These are phyloP conservation scores for Fragum sueziense DNA, from an alignment of 2,888 invertebrate species.

Conservation along the genomic window DNA sequence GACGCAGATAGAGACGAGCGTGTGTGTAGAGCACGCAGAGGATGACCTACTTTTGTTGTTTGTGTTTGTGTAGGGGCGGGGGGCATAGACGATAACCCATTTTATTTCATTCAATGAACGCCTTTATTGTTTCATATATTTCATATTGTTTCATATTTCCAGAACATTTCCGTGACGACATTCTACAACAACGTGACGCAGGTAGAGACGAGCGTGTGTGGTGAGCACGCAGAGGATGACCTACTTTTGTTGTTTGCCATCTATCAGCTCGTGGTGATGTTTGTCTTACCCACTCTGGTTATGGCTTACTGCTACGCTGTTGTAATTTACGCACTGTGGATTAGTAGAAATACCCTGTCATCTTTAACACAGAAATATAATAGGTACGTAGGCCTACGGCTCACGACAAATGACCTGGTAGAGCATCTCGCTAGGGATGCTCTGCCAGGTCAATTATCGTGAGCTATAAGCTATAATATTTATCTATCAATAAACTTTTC, in stretches of 20 bases:
- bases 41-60: conserved; percentile 66
- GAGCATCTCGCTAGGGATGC: too few relatives aligned
- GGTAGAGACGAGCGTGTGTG: conserved; percentile 67
- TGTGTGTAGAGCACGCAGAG: conserved; percentile 63
- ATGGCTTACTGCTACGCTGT: conserved; percentile 82
- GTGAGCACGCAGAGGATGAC: conserved; percentile 48
- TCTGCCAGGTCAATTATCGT: too few relatives aligned
- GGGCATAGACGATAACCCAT: too few relatives aligned
- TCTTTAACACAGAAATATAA: conserved; percentile 16
- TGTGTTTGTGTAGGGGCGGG: too few relatives aligned
- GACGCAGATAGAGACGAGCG: conserved; percentile 65
- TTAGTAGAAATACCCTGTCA: conserved; percentile 80
- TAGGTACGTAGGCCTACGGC: too few relatives aligned
- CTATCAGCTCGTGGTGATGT: conserved; percentile 82
- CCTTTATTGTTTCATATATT: too few relatives aligned
- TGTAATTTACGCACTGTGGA: conserved; percentile 83
- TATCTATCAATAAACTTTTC: too few relatives aligned
- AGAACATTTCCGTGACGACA: conserved; percentile 68
- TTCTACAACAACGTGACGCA: conserved; percentile 73
- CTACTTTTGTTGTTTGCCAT: conserved; percentile 75
- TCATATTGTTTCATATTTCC: conserved; percentile 20
- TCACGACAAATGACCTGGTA: too few relatives aligned
- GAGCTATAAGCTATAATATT: too few relatives aligned
- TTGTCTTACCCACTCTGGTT: conserved; percentile 80
- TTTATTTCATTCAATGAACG: too few relatives aligned